Conservation (phyloP, 1,140 invertebrate species). For the Danaus plexippus region DNA sequence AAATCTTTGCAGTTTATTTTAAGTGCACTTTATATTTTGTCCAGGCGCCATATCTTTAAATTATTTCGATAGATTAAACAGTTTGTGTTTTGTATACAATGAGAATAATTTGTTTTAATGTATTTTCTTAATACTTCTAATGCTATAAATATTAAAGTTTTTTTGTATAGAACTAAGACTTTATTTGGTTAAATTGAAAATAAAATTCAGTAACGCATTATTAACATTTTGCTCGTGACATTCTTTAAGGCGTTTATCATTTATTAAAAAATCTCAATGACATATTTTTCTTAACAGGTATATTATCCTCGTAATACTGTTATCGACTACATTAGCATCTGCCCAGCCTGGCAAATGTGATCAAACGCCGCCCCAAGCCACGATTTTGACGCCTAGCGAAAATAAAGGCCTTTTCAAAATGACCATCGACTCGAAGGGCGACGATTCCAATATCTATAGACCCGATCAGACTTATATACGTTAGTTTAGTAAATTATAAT, state of each 20-base stretch:
- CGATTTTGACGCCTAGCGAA: slow-evolving; percentile 28
- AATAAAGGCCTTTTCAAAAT: slow-evolving; percentile 41
- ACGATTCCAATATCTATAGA: slow-evolving; percentile 35
- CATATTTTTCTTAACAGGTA: slow-evolving; percentile 23
- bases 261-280: too few relatives aligned
- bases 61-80: too few relatives aligned
- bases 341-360: slow-evolving; percentile 44
- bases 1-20: slow-evolving; percentile 2
- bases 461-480: slow-evolving; percentile 59
- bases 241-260: too few relatives aligned
- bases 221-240: too few relatives aligned
- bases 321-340: slow-evolving; percentile 9
- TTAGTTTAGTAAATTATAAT: slow-evolving; percentile 25
- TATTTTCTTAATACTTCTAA: too few relatives aligned
- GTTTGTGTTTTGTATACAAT: too few relatives aligned
- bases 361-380: slow-evolving; percentile 44
- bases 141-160: too few relatives aligned
- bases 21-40: slow-evolving; percentile 10
- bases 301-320: slow-evolving; percentile 11
- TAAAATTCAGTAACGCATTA: too few relatives aligned
- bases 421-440: slow-evolving; percentile 39
- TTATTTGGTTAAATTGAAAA: too few relatives aligned
- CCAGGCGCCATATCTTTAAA: slow-evolving; percentile 6
- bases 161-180: too few relatives aligned
- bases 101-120: too few relatives aligned